phyloP scores from a whole-genome alignment of 1,140 invertebrate genomes.

The Leptopilina boulardi region DNA sequence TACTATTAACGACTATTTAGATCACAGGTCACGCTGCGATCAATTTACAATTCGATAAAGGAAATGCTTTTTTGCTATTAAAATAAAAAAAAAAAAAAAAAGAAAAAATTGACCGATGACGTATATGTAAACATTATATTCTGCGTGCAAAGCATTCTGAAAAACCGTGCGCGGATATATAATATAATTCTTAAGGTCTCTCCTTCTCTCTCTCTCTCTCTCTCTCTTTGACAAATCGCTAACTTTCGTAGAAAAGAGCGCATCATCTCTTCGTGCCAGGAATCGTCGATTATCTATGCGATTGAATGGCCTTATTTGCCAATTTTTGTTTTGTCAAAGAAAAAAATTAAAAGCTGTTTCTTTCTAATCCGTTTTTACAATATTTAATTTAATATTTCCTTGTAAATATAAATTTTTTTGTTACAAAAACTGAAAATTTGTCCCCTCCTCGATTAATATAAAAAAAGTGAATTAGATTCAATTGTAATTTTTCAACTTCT shows the following conservation, averaged over 20 bases:
- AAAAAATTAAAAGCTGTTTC: too few relatives aligned
- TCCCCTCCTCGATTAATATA: too few relatives aligned
- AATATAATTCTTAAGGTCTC: not conserved
- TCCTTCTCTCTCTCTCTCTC: not conserved
- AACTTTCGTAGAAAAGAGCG: conserved; percentile 50
- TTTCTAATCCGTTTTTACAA: too few relatives aligned
- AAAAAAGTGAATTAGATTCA: too few relatives aligned
- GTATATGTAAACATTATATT: not conserved
- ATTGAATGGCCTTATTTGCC: conserved; percentile 18
- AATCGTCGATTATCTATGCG: conserved; percentile 50
- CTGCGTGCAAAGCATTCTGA: conserved; percentile 22
- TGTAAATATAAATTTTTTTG: too few relatives aligned
- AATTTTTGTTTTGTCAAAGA: not conserved
- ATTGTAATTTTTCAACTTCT: not conserved
- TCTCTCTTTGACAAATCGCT: conserved; percentile 54
- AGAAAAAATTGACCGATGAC: conserved; percentile 22
- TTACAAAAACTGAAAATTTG: too few relatives aligned
- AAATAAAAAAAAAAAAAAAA: too few relatives aligned
- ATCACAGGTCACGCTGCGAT: conserved; percentile 19
- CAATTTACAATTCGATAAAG: conserved; percentile 20
- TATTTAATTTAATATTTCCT: too few relatives aligned
- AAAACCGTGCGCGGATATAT: not conserved
- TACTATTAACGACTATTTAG: not conserved
- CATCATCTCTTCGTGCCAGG: conserved; percentile 56
- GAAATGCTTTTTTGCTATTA: not conserved